These are phyloP conservation scores for Iguana delicatissima DNA, from an alignment of 2,797 vertebrate species.

Conservation along the genomic window DNA sequence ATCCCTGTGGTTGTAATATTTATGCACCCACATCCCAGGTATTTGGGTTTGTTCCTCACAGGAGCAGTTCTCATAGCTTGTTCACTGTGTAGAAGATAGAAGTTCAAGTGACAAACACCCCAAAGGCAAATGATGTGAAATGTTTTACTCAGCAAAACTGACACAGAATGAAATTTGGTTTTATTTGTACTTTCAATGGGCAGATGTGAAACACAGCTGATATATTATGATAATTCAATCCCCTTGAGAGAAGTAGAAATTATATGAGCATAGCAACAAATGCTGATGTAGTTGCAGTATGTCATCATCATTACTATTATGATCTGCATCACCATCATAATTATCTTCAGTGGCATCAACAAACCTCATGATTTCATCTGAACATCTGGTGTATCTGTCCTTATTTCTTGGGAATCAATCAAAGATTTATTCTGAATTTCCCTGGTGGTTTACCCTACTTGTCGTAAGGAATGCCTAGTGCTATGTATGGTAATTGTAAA, in stretches of 20 bases:
- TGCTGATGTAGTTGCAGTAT: slow-evolving; percentile 9
- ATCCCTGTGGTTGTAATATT: not conserved
- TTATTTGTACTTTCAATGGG: slow-evolving; percentile 8
- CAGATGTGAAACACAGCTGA: slow-evolving; percentile 37
- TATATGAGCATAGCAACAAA: slow-evolving; percentile 5
- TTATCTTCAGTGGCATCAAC: not conserved
- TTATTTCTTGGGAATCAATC: slow-evolving; percentile 20
- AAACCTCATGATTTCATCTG: slow-evolving; percentile 22
- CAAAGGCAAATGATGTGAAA: not conserved
- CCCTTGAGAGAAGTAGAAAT: slow-evolving; percentile 8
- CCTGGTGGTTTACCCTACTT: not conserved
- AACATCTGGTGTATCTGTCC: slow-evolving; percentile 18
- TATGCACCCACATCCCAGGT: not conserved
- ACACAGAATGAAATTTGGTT: not conserved
- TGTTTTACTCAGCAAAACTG: not conserved
- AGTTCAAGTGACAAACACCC: not conserved
- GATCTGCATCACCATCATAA: slow-evolving; percentile 27
- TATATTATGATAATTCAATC: slow-evolving; percentile 26
- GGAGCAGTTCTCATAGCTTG: not conserved
- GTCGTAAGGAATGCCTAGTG: not conserved
- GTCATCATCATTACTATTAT: slow-evolving; percentile 29
- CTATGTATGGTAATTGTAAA: not conserved
- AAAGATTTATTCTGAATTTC: slow-evolving; percentile 1
- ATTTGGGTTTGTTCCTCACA: not conserved
- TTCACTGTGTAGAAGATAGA: not conserved